Evolutionary conservation across 92 coral and sea anemone genomes (phyloP).

Genomic region (Epizoanthus fatuus): DNA sequence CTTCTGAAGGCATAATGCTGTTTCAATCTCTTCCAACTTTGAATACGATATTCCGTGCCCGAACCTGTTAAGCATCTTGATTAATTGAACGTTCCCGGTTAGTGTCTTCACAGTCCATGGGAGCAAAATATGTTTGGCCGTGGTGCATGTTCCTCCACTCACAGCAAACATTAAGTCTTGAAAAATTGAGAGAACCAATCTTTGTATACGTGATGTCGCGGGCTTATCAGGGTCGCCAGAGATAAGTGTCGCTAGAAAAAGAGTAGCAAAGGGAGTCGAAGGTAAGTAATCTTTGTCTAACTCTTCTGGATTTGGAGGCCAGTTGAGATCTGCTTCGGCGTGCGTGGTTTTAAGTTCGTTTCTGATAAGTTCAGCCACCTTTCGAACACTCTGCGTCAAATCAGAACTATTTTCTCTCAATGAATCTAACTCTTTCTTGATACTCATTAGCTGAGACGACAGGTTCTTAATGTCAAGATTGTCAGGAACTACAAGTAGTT

Average conservation of each 20-base stretch:
- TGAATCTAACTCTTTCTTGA: slow-evolving; percentile 9
- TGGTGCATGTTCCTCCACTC: slow-evolving; percentile 50
- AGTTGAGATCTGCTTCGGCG: slow-evolving; percentile 27
- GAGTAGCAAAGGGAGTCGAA: slow-evolving; percentile 19
- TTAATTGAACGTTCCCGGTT: slow-evolving; percentile 61
- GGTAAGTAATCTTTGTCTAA: slow-evolving; percentile 53
- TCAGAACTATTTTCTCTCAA: slow-evolving; percentile 35
- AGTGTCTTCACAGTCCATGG: slow-evolving; percentile 56
- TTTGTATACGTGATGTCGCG: slow-evolving; percentile 38
- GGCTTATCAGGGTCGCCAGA: slow-evolving; percentile 41
- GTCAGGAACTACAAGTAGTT: slow-evolving; percentile 31
- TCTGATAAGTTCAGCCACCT: slow-evolving; percentile 34
- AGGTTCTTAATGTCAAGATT: slow-evolving; percentile 14
- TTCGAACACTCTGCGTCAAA: slow-evolving; percentile 42
- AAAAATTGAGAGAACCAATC: slow-evolving; percentile 48
- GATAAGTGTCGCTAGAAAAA: slow-evolving; percentile 26
- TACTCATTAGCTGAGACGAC: slow-evolving; percentile 10
- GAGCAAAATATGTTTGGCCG: slow-evolving; percentile 65
- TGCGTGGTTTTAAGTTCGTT: slow-evolving; percentile 33
- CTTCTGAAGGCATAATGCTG: slow-evolving; percentile 75
- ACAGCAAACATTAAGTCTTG: slow-evolving; percentile 67
- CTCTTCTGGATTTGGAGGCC: slow-evolving; percentile 54
- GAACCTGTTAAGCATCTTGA: slow-evolving; percentile 61
- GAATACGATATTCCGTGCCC: slow-evolving; percentile 71
- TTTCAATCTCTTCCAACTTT: slow-evolving; percentile 74